Conservation (phyloP, 2,888 invertebrate species). For the Oscheius onirici region DNA sequence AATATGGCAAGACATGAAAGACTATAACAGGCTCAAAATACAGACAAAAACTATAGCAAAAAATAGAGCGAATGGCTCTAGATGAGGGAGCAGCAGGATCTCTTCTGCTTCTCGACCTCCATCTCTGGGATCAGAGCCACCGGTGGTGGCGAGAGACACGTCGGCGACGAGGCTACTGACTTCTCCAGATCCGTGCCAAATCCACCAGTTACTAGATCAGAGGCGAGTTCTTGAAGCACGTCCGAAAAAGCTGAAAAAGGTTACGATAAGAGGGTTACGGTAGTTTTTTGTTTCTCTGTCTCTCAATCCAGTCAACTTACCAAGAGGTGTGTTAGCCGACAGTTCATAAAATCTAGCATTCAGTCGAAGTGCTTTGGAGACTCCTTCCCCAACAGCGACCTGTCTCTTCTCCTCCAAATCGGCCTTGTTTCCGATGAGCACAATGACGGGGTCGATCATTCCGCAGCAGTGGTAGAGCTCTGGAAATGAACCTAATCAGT, state of each 20-base stretch:
- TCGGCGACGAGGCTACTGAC: neutral
- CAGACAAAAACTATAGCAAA: neutral
- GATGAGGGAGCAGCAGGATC: conserved; percentile 18
- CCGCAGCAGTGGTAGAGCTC: conserved; percentile 50
- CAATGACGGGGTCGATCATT: conserved; percentile 47
- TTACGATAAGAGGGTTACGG: no score
- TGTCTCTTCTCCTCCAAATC: conserved; percentile 39
- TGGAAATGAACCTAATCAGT: conserved; percentile 19
- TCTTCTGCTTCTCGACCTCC: conserved; percentile 20
- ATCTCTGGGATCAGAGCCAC: conserved; percentile 1
- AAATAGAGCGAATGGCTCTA: neutral
- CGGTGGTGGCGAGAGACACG: conserved; percentile 16
- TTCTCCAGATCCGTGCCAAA: conserved; percentile 11
- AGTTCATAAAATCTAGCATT: conserved; percentile 61
- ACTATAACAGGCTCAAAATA: neutral
- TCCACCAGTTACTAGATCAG: conserved; percentile 20
- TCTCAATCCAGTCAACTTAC: conserved; percentile 24
- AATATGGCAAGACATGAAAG: conserved; percentile 16
- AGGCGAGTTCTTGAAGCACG: conserved; percentile 29
- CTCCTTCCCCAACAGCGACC: conserved; percentile 59
- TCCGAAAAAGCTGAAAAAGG: conserved; percentile 25
- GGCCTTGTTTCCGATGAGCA: conserved; percentile 60
- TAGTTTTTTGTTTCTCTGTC: neutral
- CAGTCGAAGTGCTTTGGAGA: conserved; percentile 51
- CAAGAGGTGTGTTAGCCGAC: conserved; percentile 35